A percentile compares a stretch with the other conserved stretches of the same genome.
Evolutionary conservation across 2,888 invertebrate genomes (phyloP).

Genomic region (Sinopyrophorus schimmeli): DNA sequence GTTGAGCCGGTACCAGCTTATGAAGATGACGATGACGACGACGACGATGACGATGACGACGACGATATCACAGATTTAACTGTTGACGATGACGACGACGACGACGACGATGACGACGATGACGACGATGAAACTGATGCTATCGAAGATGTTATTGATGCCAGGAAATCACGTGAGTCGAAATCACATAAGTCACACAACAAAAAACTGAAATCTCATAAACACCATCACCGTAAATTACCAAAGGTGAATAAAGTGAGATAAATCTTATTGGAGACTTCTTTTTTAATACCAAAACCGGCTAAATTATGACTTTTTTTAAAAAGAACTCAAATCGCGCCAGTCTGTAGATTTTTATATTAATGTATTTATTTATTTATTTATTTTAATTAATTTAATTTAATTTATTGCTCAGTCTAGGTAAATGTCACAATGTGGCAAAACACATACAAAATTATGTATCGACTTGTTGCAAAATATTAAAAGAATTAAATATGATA

Average conservation of each 20-base stretch:
- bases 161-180: constrained; percentile 84
- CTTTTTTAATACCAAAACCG: constrained; percentile 14
- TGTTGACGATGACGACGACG: constrained; percentile 64
- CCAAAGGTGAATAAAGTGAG: constrained; percentile 41
- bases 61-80: constrained; percentile 65
- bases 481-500: constrained; percentile 18
- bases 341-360: constrained; percentile 56
- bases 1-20: constrained; percentile 50
- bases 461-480: constrained; percentile 22
- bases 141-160: constrained; percentile 70
- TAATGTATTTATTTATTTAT: constrained; percentile 61
- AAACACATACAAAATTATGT: constrained; percentile 21
- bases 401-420: constrained; percentile 51
- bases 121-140: constrained; percentile 71
- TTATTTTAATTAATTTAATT: constrained; percentile 64
- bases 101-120: constrained; percentile 67
- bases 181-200: constrained; percentile 60
- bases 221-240: constrained; percentile 43
- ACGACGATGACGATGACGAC: constrained; percentile 61
- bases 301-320: constrained; percentile 25
- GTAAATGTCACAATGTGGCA: constrained; percentile 56
- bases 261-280: constrained; percentile 38
- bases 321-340: constrained; percentile 16
- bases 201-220: constrained; percentile 46
- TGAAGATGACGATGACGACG: constrained; percentile 53